Evolutionary conservation across 1,140 invertebrate genomes (phyloP), one percentile per base, ranked within the genome.

Genomic region (Cyrtorhinus lividipennis): DNA sequence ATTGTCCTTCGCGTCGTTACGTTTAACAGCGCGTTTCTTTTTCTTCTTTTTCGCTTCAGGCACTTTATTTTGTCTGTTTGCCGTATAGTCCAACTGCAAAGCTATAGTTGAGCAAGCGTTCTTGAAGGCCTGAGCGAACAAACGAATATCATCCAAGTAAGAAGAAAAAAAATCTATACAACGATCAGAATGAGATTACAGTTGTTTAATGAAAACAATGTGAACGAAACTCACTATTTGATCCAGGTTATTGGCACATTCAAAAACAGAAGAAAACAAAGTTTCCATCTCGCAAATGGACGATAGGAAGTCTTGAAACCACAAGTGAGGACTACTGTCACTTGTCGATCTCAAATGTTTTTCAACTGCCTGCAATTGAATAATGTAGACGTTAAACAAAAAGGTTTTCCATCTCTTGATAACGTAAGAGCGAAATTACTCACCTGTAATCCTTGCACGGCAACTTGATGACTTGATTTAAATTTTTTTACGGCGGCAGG

Each of bases 401-500:
- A n/a, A n/a, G n/a, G n/a, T n/a, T n/a, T n/a, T n/a, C n/a, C n/a
- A n/a, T n/a, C n/a, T n/a, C n/a, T n/a, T n/a, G n/a, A n/a, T n/a
- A n/a, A n/a, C n/a, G n/a, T n/a, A n/a, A n/a, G n/a, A n/a, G n/a
- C n/a, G n/a, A n/a, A n/a, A n/a, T n/a, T n/a, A n/a, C n/a, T n/a
- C 23, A 59, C 58, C 27, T 59, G 58, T n/a, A 59, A 59, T n/a
- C 25, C 58, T 30, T 59, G 58, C 27, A 59, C 24, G 1, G 27
- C 27, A 26, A 59, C 27, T 30, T 59, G 58, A 18, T 59, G 58
- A n/a, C 24, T 18, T 30, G 58, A 59, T 30, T 27, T 30, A 23
- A 59, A 59, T 18, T 30, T 25, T 30, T 59, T 25, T 3, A 30
- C 24, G 1, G 27, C 8, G 2, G 27, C 24, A 10, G 27, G 24